Percentiles rank a stretch among this genome's conserved stretches.
phyloP scores from a whole-genome alignment of 2,113 vertebrate species.

The Amblyopsis rosae region DNA sequence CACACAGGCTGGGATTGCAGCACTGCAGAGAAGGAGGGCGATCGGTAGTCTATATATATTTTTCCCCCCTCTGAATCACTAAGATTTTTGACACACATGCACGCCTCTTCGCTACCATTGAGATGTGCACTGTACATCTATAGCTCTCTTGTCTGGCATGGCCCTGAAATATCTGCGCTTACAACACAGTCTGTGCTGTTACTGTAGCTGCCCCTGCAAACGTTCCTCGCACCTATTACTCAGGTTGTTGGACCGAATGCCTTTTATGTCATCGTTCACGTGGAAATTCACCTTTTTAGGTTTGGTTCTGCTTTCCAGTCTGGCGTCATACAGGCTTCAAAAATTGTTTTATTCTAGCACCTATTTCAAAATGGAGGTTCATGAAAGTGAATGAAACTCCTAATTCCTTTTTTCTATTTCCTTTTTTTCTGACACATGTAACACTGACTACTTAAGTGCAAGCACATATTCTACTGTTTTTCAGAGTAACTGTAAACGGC shows the following conservation, averaged over 20 bases:
- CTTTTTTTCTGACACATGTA: too few species aligned
- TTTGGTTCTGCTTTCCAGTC: too few species aligned
- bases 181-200: too few species aligned
- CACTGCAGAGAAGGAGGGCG: constrained; percentile 68
- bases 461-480: too few species aligned
- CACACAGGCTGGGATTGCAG: constrained; percentile 61
- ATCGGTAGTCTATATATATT: constrained; percentile 28
- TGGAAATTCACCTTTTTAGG: too few species aligned
- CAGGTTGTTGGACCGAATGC: not conserved
- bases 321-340: too few species aligned
- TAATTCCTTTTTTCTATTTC: too few species aligned
- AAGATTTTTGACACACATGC: constrained; percentile 29
- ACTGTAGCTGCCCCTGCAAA: not conserved
- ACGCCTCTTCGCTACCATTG: not conserved
- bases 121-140: not conserved
- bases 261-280: not conserved
- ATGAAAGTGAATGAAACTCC: too few species aligned
- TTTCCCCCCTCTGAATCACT: constrained; percentile 30
- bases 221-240: not conserved
- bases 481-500: too few species aligned
- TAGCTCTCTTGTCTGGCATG: not conserved
- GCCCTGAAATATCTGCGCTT: not conserved
- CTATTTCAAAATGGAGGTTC: too few species aligned
- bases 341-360: too few species aligned
- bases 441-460: too few species aligned